A percentile compares a stretch with the other conserved stretches of the same genome.
Evolutionary conservation across 2,113 vertebrate genomes (phyloP).

Genomic region (Orientallactaga bullata): DNA sequence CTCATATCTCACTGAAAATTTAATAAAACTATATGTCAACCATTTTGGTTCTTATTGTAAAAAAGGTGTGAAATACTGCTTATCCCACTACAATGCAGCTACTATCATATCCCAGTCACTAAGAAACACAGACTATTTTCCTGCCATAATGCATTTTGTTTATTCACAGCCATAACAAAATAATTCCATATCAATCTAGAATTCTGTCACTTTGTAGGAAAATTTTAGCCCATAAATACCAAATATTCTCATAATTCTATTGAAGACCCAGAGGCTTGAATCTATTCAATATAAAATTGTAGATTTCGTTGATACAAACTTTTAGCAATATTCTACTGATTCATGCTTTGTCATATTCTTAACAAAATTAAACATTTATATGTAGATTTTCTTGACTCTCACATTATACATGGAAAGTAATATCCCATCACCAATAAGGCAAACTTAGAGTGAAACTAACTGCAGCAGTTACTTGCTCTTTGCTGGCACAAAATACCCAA

Average conservation of each 20-base stretch:
- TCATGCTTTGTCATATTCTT: background rate
- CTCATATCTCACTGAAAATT: background rate
- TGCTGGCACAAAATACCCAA: background rate
- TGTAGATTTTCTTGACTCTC: background rate
- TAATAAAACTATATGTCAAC: background rate
- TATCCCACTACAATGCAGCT: background rate
- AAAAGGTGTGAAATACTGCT: background rate
- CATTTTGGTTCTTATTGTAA: background rate
- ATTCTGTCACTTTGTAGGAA: conserved; percentile 7
- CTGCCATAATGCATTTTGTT: background rate
- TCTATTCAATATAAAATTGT: background rate
- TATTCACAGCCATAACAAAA: background rate
- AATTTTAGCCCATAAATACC: background rate
- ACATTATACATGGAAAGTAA: background rate
- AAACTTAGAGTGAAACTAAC: too few species aligned
- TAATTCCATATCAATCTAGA: background rate
- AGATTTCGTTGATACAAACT: background rate
- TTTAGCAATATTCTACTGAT: background rate
- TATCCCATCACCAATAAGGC: background rate
- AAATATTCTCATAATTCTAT: background rate
- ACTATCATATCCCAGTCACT: background rate
- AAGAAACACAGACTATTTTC: background rate
- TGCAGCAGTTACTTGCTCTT: too few species aligned
- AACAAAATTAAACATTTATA: background rate
- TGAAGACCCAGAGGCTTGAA: background rate